A percentile compares a stretch with the other conserved stretches of the same genome.
Evolutionary conservation across 2,888 invertebrate genomes (phyloP).

Genomic region (Sympetrum striolatum): DNA sequence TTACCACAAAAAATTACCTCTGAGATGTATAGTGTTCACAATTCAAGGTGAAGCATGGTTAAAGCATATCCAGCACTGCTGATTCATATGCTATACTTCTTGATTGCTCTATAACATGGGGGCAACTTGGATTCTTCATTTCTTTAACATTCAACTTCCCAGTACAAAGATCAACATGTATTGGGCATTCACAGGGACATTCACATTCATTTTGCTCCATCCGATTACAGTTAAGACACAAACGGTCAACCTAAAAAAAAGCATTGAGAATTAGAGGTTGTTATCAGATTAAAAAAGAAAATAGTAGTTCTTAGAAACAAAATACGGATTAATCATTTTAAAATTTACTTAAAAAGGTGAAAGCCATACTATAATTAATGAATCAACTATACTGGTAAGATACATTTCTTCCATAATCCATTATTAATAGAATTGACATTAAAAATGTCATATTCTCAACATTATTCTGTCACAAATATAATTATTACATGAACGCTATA

Average conservation of each 20-base stretch:
- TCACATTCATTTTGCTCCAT: constrained; percentile 96
- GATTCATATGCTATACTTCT: constrained; percentile 44
- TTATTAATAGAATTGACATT: no score
- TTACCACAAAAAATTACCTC: constrained; percentile 53
- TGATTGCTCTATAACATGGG: constrained; percentile 47
- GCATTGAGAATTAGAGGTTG: not conserved
- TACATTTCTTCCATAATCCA: no score
- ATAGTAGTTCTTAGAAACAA: no score
- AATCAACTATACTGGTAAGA: no score
- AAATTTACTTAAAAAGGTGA: no score
- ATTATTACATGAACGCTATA: no score
- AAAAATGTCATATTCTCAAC: no score
- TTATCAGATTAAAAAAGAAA: no score
- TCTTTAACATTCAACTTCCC: constrained; percentile 48
- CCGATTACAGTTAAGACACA: constrained; percentile 89
- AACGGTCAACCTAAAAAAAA: constrained; percentile 69
- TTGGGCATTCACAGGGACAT: constrained; percentile 90
- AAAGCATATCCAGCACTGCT: constrained; percentile 57
- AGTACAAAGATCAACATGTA: constrained; percentile 63
- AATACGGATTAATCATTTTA: no score
- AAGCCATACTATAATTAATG: no score
- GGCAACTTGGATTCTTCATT: constrained; percentile 48
- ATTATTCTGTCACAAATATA: no score
- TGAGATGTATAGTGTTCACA: constrained; percentile 72
- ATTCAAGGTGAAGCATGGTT: constrained; percentile 71